phyloP scores from a whole-genome alignment of 1,140 invertebrate species.

The Archivesica marissinica region DNA sequence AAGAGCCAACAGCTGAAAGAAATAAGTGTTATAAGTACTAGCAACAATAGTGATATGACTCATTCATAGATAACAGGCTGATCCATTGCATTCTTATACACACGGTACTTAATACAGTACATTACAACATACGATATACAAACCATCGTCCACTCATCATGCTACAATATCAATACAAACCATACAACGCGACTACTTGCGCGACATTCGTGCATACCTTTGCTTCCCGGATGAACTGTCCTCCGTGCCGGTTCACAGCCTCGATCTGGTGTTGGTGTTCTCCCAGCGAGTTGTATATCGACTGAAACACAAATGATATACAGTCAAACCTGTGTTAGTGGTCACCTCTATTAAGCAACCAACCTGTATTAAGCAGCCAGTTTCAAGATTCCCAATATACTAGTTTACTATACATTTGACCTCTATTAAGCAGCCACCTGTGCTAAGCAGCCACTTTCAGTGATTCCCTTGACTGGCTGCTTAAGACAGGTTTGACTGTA shows the following conservation, averaged over 20 bases:
- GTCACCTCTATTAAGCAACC: too few relatives aligned
- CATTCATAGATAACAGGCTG: conserved; percentile 22
- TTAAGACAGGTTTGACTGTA: too few relatives aligned
- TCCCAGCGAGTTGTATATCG: conserved; percentile 94
- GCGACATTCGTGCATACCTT: conserved; percentile 91
- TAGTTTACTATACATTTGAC: too few relatives aligned
- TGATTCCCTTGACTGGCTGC: too few relatives aligned
- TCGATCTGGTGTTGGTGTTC: conserved; percentile 97
- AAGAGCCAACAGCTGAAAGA: conserved; percentile 18
- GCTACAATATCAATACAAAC: conserved; percentile 12
- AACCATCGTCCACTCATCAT: conserved; percentile 7
- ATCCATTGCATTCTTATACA: conserved; percentile 41
- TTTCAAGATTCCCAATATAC: too few relatives aligned
- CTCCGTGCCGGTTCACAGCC: conserved; percentile 96
- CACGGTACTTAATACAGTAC: not conserved
- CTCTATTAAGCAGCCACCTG: too few relatives aligned
- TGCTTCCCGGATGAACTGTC: conserved; percentile 97
- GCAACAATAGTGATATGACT: not conserved
- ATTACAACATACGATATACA: conserved; percentile 4
- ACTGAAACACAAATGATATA: conserved; percentile 89
- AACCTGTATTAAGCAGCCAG: too few relatives aligned
- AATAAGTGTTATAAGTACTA: not conserved
- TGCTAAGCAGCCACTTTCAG: too few relatives aligned
- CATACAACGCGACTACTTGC: not conserved
- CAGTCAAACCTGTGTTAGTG: too few relatives aligned